phyloP scores from a whole-genome alignment of 2,113 vertebrate genomes.

The Catharus fuscescens region DNA sequence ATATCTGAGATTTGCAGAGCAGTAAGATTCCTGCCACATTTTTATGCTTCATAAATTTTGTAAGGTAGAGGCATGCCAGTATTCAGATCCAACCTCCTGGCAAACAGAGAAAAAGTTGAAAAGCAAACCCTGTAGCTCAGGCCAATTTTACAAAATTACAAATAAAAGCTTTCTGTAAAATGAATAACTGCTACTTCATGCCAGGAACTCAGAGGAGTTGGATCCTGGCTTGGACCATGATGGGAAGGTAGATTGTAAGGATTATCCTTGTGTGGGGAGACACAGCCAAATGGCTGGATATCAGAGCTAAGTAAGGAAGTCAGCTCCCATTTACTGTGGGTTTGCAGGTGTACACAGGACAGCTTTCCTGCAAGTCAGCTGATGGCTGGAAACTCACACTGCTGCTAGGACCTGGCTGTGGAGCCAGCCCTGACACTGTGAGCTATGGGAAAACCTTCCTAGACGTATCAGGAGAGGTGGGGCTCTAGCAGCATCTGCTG shows the following conservation, averaged over 20 bases:
- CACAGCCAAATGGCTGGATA: not conserved
- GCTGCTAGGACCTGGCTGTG: not conserved
- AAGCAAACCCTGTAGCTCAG: not conserved
- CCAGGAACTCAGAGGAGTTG: not conserved
- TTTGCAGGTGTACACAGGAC: not conserved
- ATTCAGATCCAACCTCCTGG: not conserved
- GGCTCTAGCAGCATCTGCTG: not conserved
- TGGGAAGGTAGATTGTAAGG: not conserved
- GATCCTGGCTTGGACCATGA: not conserved
- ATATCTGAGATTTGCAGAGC: not conserved
- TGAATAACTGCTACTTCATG: not conserved
- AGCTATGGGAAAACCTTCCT: not conserved
- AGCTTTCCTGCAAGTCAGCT: not conserved
- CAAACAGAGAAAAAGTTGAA: not conserved
- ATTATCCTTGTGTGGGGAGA: not conserved
- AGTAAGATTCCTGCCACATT: not conserved
- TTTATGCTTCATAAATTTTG: not conserved
- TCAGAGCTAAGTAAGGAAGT: not conserved
- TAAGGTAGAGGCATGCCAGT: not conserved
- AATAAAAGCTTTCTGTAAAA: conserved; percentile 4
- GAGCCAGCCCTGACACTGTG: not conserved
- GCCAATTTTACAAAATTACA: not conserved
- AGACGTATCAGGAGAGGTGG: not conserved
- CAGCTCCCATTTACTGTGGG: not conserved
- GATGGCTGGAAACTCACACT: not conserved